Evolutionary conservation across 2,888 invertebrate genomes (phyloP).

Genomic region (Drosophila lacicola): DNA sequence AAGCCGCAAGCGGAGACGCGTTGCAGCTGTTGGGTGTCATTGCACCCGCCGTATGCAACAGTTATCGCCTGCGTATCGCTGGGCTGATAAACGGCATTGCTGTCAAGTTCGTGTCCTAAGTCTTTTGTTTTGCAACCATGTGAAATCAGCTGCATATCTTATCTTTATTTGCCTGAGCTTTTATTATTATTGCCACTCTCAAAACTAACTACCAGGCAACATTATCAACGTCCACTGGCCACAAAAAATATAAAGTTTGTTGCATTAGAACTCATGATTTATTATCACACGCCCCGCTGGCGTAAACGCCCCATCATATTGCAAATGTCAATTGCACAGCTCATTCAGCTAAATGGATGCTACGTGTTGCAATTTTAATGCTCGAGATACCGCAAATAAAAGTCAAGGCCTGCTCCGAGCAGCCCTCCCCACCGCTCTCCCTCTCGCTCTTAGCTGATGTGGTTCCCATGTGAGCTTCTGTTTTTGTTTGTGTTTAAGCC

Average conservation of each 20-base stretch:
- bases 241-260: background rate
- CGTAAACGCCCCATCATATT: conserved; percentile 25
- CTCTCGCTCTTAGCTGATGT: conserved; percentile 2
- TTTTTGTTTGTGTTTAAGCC: conserved; percentile 14
- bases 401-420: conserved; percentile 54
- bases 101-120: conserved; percentile 59
- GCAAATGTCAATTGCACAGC: conserved; percentile 68
- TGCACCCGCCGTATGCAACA: conserved; percentile 54
- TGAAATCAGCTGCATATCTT: conserved; percentile 17
- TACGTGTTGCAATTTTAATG: conserved; percentile 71
- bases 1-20: conserved; percentile 44
- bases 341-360: conserved; percentile 63
- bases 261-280: conserved; percentile 23
- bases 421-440: background rate
- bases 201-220: background rate
- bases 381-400: conserved; percentile 55
- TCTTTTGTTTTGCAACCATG: conserved; percentile 47
- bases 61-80: conserved; percentile 40
- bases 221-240: background rate
- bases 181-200: background rate
- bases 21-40: conserved; percentile 43
- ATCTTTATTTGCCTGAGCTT: background rate
- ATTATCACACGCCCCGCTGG: conserved; percentile 7
- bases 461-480: conserved; percentile 46
- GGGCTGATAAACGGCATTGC: conserved; percentile 30